Conservation (phyloP, 2,113 vertebrate genomes). For the Malurus cyaneus region DNA sequence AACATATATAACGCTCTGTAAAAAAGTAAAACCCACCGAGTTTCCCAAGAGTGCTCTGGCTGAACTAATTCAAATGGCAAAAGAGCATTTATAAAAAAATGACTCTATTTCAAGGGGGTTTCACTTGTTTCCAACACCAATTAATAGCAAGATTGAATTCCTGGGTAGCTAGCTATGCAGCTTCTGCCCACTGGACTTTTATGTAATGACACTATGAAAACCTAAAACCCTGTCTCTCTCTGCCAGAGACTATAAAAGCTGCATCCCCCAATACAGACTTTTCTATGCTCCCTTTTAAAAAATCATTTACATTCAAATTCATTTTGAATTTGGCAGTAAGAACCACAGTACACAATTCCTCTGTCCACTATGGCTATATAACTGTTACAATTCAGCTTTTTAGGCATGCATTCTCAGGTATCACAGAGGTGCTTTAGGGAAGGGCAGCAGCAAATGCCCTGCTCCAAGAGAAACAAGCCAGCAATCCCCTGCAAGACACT, state of each 20-base stretch:
- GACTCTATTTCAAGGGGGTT: neutral
- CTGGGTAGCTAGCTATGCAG: neutral
- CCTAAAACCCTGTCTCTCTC: neutral
- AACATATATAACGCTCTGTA: neutral
- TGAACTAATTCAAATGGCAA: neutral
- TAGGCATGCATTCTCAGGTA: neutral
- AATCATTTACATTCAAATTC: neutral
- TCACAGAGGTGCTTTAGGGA: neutral
- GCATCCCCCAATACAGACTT: neutral
- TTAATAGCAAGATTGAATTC: neutral
- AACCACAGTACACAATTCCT: neutral
- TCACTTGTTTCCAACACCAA: neutral
- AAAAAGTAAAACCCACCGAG: neutral
- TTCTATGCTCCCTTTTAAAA: neutral
- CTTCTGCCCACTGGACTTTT: neutral
- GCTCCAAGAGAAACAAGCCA: neutral
- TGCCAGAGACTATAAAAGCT: neutral
- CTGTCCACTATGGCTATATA: neutral
- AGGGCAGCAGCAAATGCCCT: neutral
- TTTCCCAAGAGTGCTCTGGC: neutral
- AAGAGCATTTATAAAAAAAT: neutral
- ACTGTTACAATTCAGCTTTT: neutral
- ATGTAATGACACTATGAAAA: neutral
- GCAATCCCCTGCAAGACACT: neutral
- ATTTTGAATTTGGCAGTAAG: neutral